Base-by-base conservation (phyloP, 2,888 invertebrate species). In the Pyrochroa serraticornis region DNA sequence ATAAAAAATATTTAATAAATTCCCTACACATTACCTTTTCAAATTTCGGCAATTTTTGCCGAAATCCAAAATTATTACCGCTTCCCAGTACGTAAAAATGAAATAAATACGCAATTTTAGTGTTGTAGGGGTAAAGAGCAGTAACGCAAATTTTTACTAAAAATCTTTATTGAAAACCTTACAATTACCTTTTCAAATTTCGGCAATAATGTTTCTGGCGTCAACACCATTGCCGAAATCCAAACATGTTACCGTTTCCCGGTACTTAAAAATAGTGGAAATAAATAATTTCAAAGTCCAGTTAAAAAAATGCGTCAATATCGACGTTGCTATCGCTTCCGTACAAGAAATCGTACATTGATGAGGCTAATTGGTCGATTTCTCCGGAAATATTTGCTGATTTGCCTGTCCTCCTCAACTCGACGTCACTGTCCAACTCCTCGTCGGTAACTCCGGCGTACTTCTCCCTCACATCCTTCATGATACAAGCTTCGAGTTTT, bases 401-500 rank as follows among this genome's bases (percentile, higher is more conserved):
- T 52, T 84, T 82, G 3, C 83, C 83, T n/a, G 83, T 79, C 31
- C 86, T 77, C 45, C 84, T 81, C 22, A 84, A 57, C 55, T 78
- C 78, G 47, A 76, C 67, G 35, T 79, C 78, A 56, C 71, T 68
- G 13, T 85, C 85, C 45, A 85, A 77, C 53, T 85, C 85, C 37
- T 85, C 85, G 54, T 85, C 85, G 58, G 82, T 79, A 1, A 78
- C 76, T 3, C 75, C 75, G 7, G 84, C 79, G 74, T 85, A 86
- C 50, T 86, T 82, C 62, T 88, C 87, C 14, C 87, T 81, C 52
- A 88, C 85, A 68, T 88, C 88, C 70, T 88, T 88, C 87, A 88
- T 87, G 62, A 88, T 85, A 73, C 88, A 88, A 0, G 87, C 87
- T 73, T 88, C 88, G 47, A 88, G 71, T 71, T 88, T 88, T 79